Percentiles rank a stretch among this genome's conserved stretches.
phyloP scores from a whole-genome alignment of 2,113 vertebrate genomes.

The Scalopus aquaticus region DNA sequence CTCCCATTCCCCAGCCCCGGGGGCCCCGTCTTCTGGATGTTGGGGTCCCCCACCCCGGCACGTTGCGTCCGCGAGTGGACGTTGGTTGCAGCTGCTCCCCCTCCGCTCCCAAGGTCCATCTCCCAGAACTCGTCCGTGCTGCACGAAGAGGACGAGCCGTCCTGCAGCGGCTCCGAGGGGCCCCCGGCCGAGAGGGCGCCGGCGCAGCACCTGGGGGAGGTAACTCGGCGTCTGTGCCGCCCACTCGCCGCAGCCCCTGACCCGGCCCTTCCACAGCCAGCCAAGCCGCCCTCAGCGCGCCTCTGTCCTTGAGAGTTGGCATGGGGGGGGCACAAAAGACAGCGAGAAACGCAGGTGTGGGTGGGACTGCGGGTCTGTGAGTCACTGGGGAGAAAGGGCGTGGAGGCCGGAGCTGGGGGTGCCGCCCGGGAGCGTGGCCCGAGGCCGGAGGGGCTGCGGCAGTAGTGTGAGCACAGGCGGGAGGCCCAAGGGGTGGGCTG shows the following conservation, averaged over 20 bases:
- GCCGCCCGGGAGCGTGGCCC: too few relatives aligned
- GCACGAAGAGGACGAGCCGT: slow-evolving; percentile 93
- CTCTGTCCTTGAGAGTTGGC: too few relatives aligned
- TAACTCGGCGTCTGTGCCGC: too few relatives aligned
- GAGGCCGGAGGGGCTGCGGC: too few relatives aligned
- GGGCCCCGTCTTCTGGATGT: too few relatives aligned
- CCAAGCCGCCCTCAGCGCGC: neutral
- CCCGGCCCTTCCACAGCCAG: neutral
- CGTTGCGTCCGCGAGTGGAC: fast-evolving
- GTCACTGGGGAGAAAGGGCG: too few relatives aligned
- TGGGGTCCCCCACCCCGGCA: fast-evolving
- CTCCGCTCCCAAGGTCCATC: slow-evolving; percentile 85
- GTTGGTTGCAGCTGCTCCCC: neutral
- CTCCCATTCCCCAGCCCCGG: fast-evolving
- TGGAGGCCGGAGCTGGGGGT: too few relatives aligned
- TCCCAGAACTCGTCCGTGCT: slow-evolving; percentile 97
- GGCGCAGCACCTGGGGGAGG: slow-evolving; percentile 87
- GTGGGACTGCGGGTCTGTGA: too few relatives aligned
- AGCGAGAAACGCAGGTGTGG: too few relatives aligned
- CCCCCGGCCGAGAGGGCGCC: slow-evolving; percentile 87
- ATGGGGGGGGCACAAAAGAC: too few relatives aligned
- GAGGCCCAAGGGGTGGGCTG: too few relatives aligned
- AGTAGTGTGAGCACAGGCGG: too few relatives aligned
- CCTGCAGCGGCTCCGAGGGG: slow-evolving; percentile 92
- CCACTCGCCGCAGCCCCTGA: neutral